A percentile compares a stretch with the other conserved stretches of the same genome.
phyloP scores from a whole-genome alignment of 2,113 vertebrate species.

The Rhinolophus ferrumequinum region DNA sequence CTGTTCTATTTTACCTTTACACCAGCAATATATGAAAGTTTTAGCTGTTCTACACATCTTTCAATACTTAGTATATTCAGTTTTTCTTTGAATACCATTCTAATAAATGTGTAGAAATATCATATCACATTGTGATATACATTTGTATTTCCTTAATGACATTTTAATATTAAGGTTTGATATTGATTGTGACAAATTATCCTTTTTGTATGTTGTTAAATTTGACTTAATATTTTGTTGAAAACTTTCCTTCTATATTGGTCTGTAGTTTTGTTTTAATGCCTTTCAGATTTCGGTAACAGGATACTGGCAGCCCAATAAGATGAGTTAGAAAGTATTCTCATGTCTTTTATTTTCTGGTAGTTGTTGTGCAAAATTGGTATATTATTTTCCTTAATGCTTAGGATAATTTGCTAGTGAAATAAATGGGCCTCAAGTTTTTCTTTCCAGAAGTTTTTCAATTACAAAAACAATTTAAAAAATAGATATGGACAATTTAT shows the following conservation, averaged over 20 bases:
- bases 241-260: neutral
- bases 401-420: neutral
- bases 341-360: neutral
- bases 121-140: neutral
- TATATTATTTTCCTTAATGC: neutral
- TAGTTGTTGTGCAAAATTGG: neutral
- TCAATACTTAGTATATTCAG: neutral
- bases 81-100: neutral
- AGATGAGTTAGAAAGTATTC: neutral
- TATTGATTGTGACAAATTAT: neutral
- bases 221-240: neutral
- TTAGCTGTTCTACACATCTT: neutral
- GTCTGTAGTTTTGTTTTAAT: neutral
- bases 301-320: neutral
- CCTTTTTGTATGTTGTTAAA: neutral
- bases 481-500: neutral
- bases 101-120: neutral
- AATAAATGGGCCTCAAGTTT: neutral
- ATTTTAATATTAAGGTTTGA: no score
- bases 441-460: neutral
- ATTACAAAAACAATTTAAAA: neutral
- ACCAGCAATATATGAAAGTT: no score
- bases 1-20: neutral
- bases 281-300: neutral
- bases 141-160: neutral